Conservation (phyloP, 2,113 vertebrate genomes). For the Calyptomena viridis region DNA sequence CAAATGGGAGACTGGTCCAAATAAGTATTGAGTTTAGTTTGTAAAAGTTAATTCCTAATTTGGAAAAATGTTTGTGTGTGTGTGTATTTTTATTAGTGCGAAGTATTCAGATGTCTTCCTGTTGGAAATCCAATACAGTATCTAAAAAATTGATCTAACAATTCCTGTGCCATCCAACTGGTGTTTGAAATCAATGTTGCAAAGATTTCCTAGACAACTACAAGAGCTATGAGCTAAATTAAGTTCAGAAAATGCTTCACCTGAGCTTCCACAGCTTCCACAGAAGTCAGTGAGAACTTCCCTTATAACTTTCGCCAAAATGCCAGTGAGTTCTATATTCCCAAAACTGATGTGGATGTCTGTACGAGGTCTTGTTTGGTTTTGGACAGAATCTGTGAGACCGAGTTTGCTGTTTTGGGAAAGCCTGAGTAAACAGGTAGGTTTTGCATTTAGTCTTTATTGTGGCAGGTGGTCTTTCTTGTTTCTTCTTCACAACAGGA, state of each 20-base stretch:
- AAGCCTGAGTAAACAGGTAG: not conserved
- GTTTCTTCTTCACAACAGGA: not conserved
- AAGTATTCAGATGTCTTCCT: not conserved
- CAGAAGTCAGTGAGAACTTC: not conserved
- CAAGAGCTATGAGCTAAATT: conserved; percentile 7
- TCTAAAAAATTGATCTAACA: not conserved
- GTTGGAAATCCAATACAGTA: not conserved
- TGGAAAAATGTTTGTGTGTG: not conserved
- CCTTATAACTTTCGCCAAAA: not conserved
- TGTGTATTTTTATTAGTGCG: not conserved
- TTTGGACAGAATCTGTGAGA: not conserved
- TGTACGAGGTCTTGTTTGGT: not conserved
- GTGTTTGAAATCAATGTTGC: conserved; percentile 7
- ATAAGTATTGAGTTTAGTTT: not conserved
- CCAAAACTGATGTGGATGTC: not conserved
- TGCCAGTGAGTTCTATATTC: not conserved
- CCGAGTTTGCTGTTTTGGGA: not conserved
- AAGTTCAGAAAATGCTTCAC: not conserved
- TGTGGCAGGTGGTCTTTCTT: not conserved
- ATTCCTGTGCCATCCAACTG: not conserved
- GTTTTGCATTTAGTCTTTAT: not conserved
- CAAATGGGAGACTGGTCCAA: not conserved
- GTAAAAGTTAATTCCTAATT: not conserved
- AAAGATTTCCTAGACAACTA: conserved; percentile 22
- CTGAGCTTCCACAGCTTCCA: not conserved